Percentiles rank a stretch among this genome's conserved stretches.
These are phyloP conservation scores for Hippopotamyrus pictus DNA, from an alignment of 2,797 vertebrate species.

Conservation along the genomic window DNA sequence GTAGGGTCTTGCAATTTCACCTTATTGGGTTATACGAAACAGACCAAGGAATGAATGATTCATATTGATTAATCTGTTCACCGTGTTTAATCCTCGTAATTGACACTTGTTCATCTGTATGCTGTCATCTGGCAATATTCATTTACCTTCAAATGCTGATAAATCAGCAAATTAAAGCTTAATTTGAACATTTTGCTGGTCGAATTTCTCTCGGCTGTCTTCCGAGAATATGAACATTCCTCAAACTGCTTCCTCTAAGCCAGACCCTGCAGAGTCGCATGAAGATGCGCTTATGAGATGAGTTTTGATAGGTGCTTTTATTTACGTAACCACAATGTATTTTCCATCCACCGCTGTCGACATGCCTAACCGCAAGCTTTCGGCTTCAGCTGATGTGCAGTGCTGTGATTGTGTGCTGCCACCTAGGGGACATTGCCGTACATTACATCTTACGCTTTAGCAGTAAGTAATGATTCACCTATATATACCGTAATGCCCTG, in stretches of 20 bases:
- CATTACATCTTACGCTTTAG: constrained; percentile 39
- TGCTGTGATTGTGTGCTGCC: constrained; percentile 47
- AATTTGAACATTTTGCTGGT: not conserved
- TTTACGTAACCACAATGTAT: constrained; percentile 5
- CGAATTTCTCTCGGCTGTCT: not conserved
- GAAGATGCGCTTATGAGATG: not conserved
- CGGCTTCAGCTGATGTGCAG: not conserved
- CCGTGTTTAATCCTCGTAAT: not conserved
- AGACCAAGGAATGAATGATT: not conserved
- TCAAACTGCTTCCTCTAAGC: not conserved
- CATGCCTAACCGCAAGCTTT: not conserved
- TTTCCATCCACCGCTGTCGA: not conserved
- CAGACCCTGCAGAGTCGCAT: not conserved
- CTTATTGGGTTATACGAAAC: not conserved
- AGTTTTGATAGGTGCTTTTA: not conserved
- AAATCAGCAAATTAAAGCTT: constrained; percentile 1
- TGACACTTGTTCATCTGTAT: not conserved
- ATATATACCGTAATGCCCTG: constrained; percentile 49
- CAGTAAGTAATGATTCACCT: constrained; percentile 45
- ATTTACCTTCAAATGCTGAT: not conserved
- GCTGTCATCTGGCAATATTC: not conserved
- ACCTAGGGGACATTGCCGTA: constrained; percentile 43
- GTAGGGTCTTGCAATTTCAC: not conserved
- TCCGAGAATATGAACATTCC: not conserved
- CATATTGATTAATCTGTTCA: not conserved